Base-by-base conservation (phyloP, 2,888 invertebrate species). In the Apoderus coryli region DNA sequence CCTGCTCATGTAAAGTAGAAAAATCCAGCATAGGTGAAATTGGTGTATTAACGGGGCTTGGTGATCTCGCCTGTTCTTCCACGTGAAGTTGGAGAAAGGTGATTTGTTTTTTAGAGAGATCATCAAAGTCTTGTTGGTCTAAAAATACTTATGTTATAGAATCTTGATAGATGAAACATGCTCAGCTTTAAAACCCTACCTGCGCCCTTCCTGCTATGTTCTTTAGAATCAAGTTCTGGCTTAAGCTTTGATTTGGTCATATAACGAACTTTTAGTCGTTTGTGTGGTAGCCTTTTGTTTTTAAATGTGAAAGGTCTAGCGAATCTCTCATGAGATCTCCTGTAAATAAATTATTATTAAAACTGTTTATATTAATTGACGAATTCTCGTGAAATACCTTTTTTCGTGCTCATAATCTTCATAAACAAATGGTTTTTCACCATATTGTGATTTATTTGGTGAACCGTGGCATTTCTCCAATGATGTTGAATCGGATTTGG, bases 271-370 rank as follows among this genome's bases (percentile, higher is more conserved):
- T 41, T 48, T 14, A 42, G 39, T 27, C 44, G 41, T 39, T 44
- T 44, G 33, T 46, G 46, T 4, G 50, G 46, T 22, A 52, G 48
- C 27, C 60, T 56, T 31, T 69, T 64, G 11, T 65, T 69, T 26
- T 69, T 64, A 3, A 69, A 64, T 9, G 65, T 64, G 9, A 72
- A 57, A 3, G 71, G 65, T 37, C 71, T 61, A 41, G 75, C 64
- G 52, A 76, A 69, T 29, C 74, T 59, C 48, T 76, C 75, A 44
- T 65, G 68, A 40, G 66, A 69, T 39, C 75, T 61, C 7, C 74
- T n/a, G n/a, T n/a, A n/a, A n/a, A n/a, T n/a, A n/a, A n/a, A n/a
- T n/a, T n/a, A n/a, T n/a, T n/a, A n/a, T n/a, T n/a, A n/a, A n/a
- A n/a, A n/a, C n/a, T n/a, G n/a, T n/a, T n/a, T n/a, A n/a, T n/a